Base-by-base conservation (phyloP, 2,113 vertebrate species). In the Aramus guarauna region DNA sequence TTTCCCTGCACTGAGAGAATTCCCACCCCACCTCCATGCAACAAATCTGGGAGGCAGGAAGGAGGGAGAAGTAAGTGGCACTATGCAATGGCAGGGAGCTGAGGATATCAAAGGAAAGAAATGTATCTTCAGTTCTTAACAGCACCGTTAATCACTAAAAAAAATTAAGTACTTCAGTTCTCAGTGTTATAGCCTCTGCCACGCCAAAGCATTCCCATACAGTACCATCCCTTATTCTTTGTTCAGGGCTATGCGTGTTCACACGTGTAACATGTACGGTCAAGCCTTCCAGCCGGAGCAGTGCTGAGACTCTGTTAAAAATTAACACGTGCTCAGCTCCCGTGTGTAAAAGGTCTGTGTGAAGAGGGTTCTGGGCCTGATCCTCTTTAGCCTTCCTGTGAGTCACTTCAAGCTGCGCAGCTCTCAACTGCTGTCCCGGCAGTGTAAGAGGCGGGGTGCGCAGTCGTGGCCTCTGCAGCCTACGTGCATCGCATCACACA, bases 401-500 rank as follows among this genome's bases (percentile, higher is more conserved):
- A 95, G 73, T 89, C 79, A 89, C 41, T 72, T 16, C 6, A 39
- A 13, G n/a, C 64, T 26, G 75, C 19, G 4, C 20, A 52, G 53
- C 48, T 52, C 83, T 56, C 36, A 9, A 20, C 62, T 12, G 23
- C 62, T 60, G 39, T 7, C 48, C 6, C 6, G 2, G 86, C 52
- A 12, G 56, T 2, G 69, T 23, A 17, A 13, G 24, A 74, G 62
- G 26, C 72, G 10, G 58, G 23, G 15, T 10, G 85, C 30, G 59
- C 55, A 91, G 23, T 9, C 1, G 3, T 52, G 84, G 43, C 64
- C 80, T 75, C 94, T 20, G 68, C 86, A 91, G 94, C 73, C 94
- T 97, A 97, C 94, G 96, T 97, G 94, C 97, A 64, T 7, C 27
- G 0, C 83, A 91, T 92, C 96, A 95, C 95, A 81, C 48, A 94